Conservation (phyloP, 2,888 invertebrate genomes). For the Campaea margaritaria region DNA sequence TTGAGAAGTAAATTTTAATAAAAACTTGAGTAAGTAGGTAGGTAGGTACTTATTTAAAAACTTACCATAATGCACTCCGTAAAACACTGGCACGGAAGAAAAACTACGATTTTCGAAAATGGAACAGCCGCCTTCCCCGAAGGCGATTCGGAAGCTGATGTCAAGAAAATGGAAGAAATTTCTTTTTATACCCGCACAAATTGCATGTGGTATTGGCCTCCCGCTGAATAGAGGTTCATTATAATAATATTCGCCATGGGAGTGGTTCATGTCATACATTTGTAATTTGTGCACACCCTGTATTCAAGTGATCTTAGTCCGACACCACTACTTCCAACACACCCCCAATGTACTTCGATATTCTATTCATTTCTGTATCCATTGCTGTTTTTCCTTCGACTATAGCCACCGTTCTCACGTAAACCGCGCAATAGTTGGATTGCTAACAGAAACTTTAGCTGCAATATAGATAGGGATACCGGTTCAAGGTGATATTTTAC, state of each 20-base stretch:
- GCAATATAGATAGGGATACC: not conserved
- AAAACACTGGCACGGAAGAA: slow-evolving; percentile 39
- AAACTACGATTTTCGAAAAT: slow-evolving; percentile 40
- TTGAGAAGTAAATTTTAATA: no score
- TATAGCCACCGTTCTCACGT: not conserved
- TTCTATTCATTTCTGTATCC: not conserved
- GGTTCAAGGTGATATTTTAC: slow-evolving; percentile 47
- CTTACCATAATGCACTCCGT: slow-evolving; percentile 50
- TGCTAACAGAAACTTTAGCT: not conserved
- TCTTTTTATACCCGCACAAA: slow-evolving; percentile 76
- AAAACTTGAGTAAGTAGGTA: no score
- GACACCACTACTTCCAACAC: slow-evolving; percentile 10
- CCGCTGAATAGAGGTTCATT: slow-evolving; percentile 81
- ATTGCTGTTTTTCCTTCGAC: slow-evolving; percentile 6
- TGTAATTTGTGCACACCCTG: slow-evolving; percentile 72
- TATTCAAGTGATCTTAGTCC: slow-evolving; percentile 59
- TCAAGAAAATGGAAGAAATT: slow-evolving; percentile 39
- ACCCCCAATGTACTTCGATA: slow-evolving; percentile 7
- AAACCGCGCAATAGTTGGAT: slow-evolving; percentile 31
- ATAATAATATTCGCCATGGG: slow-evolving; percentile 63
- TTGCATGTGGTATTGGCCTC: slow-evolving; percentile 71
- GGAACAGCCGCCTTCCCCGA: slow-evolving; percentile 55
- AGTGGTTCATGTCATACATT: slow-evolving; percentile 71
- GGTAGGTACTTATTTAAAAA: no score
- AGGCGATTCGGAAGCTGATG: slow-evolving; percentile 61